Percentiles rank a stretch among this genome's conserved stretches.
These are phyloP conservation scores for Cataglyphis altisquamis DNA, from an alignment of 2,888 invertebrate genomes.

Conservation along the genomic window DNA sequence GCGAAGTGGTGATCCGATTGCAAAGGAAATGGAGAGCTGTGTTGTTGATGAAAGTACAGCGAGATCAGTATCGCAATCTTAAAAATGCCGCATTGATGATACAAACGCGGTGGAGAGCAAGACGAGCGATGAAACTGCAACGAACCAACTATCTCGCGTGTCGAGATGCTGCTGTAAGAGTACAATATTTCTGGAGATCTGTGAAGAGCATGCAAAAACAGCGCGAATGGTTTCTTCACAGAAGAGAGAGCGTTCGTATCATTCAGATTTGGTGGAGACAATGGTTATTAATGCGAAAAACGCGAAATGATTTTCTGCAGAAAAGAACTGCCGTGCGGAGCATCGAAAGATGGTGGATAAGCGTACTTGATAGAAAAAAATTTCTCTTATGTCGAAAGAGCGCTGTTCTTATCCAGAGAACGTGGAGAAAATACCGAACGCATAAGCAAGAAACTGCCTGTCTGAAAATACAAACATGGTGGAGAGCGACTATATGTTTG, in stretches of 20 bases:
- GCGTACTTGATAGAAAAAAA: conserved; percentile 44
- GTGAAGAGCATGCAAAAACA: conserved; percentile 82
- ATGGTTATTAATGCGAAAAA: conserved; percentile 82
- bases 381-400: background rate
- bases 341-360: conserved; percentile 61
- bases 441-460: conserved; percentile 48
- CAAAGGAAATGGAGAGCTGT: conserved; percentile 78
- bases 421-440: background rate
- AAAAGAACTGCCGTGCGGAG: conserved; percentile 81
- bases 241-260: conserved; percentile 76
- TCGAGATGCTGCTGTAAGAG: conserved; percentile 76
- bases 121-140: conserved; percentile 76
- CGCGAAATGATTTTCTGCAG: conserved; percentile 83
- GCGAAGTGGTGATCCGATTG: conserved; percentile 67
- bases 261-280: conserved; percentile 87
- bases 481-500: conserved; percentile 63
- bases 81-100: conserved; percentile 85
- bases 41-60: conserved; percentile 73
- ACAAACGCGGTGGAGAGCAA: conserved; percentile 87
- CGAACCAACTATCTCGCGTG: conserved; percentile 80
- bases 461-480: conserved; percentile 78
- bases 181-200: conserved; percentile 84
- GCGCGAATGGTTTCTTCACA: conserved; percentile 83
- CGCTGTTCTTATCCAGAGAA: conserved; percentile 21
- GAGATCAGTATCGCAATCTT: conserved; percentile 67